These are phyloP conservation scores for Gambelia wislizenii DNA, from an alignment of 2,797 vertebrate genomes.

Conservation along the genomic window DNA sequence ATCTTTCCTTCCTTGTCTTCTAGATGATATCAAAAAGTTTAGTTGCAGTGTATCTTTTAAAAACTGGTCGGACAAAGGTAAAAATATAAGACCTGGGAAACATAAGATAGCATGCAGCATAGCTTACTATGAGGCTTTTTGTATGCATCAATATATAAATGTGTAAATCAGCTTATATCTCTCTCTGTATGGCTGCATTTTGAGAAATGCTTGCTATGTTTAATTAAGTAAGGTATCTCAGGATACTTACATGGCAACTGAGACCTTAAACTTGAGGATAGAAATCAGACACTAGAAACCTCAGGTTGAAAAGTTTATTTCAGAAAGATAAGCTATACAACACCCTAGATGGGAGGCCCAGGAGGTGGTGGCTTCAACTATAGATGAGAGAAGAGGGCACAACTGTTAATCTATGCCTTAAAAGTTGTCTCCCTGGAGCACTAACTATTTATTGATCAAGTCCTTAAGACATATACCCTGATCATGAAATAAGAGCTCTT, in stretches of 20 bases:
- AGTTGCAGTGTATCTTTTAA: background rate
- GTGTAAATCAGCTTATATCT: too few relatives aligned
- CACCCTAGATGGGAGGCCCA: background rate
- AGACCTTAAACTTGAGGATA: background rate
- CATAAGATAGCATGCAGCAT: background rate
- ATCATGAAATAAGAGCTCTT: background rate
- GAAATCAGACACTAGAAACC: background rate
- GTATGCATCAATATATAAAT: too few relatives aligned
- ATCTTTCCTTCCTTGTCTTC: too few relatives aligned
- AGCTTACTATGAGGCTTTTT: too few relatives aligned
- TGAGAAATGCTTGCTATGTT: too few relatives aligned
- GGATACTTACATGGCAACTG: conserved; percentile 1
- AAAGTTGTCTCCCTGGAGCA: background rate
- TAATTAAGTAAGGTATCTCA: background rate
- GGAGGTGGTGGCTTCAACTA: background rate
- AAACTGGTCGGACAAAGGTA: background rate
- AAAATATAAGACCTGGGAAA: background rate
- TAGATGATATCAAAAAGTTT: background rate
- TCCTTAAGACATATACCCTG: background rate
- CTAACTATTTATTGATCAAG: background rate
- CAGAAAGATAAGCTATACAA: background rate
- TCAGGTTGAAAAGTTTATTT: background rate
- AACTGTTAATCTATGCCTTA: too few relatives aligned
- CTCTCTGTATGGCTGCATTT: too few relatives aligned
- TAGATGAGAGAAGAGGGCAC: too few relatives aligned